These are phyloP conservation scores for Brachionus rubens DNA, from an alignment of 1,140 invertebrate genomes.

Conservation along the genomic window DNA sequence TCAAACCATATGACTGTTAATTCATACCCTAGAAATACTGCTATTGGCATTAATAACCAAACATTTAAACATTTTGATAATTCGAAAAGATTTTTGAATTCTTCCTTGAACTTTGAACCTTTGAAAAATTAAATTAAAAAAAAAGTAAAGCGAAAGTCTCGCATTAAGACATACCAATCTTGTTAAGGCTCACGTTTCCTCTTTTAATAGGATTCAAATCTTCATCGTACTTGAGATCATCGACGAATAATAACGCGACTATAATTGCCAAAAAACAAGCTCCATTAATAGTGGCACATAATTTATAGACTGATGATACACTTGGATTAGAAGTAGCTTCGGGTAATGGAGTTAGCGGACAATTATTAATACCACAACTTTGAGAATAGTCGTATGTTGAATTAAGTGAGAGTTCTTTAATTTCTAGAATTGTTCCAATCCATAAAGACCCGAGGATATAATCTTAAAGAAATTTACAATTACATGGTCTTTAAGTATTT, in stretches of 20 bases:
- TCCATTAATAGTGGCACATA: slow-evolving; percentile 17
- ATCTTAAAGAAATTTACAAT: neutral
- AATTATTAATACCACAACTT: slow-evolving; percentile 38
- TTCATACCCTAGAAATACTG: slow-evolving; percentile 18
- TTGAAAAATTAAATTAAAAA: slow-evolving; percentile 9
- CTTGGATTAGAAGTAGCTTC: slow-evolving; percentile 25
- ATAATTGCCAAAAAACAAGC: slow-evolving; percentile 35
- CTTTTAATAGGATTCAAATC: slow-evolving; percentile 24
- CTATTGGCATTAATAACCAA: slow-evolving; percentile 34
- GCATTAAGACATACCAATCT: slow-evolving; percentile 11
- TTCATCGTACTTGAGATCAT: slow-evolving; percentile 38
- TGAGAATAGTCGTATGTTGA: slow-evolving; percentile 19
- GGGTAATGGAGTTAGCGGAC: slow-evolving; percentile 18
- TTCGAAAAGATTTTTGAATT: slow-evolving; percentile 27
- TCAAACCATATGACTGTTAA: slow-evolving; percentile 42
- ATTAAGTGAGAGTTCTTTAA: slow-evolving; percentile 28
- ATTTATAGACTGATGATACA: neutral
- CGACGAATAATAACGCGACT: neutral
- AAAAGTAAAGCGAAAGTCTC: too few relatives aligned
- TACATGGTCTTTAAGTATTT: neutral
- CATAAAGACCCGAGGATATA: slow-evolving; percentile 36
- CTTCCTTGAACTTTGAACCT: slow-evolving; percentile 18
- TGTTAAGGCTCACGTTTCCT: neutral
- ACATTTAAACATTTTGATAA: slow-evolving; percentile 38
- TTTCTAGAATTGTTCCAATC: slow-evolving; percentile 41